These are phyloP conservation scores for Hybognathus amarus DNA, from an alignment of 2,797 vertebrate genomes.

Conservation along the genomic window DNA sequence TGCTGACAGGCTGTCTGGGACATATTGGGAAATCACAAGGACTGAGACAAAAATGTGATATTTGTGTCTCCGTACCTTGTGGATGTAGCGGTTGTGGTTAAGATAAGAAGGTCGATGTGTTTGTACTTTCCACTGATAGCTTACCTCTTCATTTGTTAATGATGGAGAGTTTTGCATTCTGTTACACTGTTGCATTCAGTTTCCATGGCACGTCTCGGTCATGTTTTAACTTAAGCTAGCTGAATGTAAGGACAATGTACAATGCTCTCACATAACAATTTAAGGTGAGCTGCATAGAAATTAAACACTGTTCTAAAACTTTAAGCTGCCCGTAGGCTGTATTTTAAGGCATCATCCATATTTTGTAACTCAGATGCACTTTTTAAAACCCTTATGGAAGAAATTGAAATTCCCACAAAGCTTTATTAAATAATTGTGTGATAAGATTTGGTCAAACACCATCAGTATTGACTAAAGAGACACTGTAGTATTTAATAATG, in stretches of 20 bases:
- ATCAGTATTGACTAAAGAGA: neutral
- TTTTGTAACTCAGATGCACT: neutral
- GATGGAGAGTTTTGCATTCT: slow-evolving; percentile 63
- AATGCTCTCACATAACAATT: neutral
- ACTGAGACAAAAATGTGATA: slow-evolving; percentile 15
- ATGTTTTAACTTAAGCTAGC: neutral
- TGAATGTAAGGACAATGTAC: neutral
- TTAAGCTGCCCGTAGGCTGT: neutral
- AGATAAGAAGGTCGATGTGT: slow-evolving; percentile 54
- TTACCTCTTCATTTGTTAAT: slow-evolving; percentile 54
- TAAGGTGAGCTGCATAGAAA: neutral
- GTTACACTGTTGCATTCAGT: slow-evolving; percentile 20
- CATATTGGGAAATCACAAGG: slow-evolving; percentile 12
- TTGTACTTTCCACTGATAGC: slow-evolving; percentile 59
- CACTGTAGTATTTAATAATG: neutral
- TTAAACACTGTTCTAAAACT: neutral
- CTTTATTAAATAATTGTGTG: neutral
- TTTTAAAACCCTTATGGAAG: neutral
- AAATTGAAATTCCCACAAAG: too few species aligned
- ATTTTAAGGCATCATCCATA: neutral
- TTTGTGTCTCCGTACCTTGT: slow-evolving; percentile 46
- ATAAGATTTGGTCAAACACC: neutral
- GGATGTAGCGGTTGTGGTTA: slow-evolving; percentile 62
- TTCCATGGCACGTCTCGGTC: neutral
- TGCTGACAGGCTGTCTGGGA: slow-evolving; percentile 32